Evolutionary conservation across 2,888 invertebrate species (phyloP).

Genomic region (Theristus sp.): DNA sequence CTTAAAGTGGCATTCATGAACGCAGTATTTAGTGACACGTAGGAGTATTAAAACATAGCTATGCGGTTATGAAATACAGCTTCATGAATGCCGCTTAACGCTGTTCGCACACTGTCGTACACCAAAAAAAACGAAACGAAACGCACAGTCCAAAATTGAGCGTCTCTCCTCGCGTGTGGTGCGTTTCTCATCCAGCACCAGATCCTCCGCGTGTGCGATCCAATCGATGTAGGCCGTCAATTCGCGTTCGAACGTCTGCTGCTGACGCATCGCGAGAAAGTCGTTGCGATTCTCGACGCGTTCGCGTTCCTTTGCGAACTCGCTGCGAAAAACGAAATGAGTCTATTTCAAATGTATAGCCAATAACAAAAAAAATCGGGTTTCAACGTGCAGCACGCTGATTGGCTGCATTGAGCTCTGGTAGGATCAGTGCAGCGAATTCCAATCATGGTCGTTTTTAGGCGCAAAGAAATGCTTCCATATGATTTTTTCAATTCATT

Average conservation of each 20-base stretch:
- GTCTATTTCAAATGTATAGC: not conserved
- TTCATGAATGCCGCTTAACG: too few species aligned
- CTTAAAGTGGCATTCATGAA: too few species aligned
- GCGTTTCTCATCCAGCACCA: conserved; percentile 89
- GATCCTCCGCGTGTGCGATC: conserved; percentile 99
- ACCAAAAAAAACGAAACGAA: too few species aligned
- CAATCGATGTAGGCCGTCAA: conserved; percentile 97
- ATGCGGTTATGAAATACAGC: too few species aligned
- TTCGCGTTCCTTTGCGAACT: conserved; percentile 99
- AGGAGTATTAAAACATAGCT: too few species aligned
- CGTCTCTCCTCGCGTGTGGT: conserved; percentile 95
- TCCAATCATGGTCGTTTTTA: too few species aligned
- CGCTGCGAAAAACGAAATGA: conserved; percentile 46
- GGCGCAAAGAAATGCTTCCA: too few species aligned
- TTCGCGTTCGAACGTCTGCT: conserved; percentile 91
- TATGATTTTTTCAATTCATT: too few species aligned
- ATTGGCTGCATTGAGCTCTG: too few species aligned
- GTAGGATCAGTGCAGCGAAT: too few species aligned
- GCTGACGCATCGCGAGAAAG: conserved; percentile 92
- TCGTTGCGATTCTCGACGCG: conserved; percentile 99
- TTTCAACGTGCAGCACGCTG: not conserved
- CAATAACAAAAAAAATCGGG: not conserved
- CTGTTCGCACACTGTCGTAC: too few species aligned
- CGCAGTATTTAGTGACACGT: too few species aligned
- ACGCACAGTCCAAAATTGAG: conserved; percentile 89